Conservation (phyloP, 2,113 vertebrate genomes). For the Progne subis region DNA sequence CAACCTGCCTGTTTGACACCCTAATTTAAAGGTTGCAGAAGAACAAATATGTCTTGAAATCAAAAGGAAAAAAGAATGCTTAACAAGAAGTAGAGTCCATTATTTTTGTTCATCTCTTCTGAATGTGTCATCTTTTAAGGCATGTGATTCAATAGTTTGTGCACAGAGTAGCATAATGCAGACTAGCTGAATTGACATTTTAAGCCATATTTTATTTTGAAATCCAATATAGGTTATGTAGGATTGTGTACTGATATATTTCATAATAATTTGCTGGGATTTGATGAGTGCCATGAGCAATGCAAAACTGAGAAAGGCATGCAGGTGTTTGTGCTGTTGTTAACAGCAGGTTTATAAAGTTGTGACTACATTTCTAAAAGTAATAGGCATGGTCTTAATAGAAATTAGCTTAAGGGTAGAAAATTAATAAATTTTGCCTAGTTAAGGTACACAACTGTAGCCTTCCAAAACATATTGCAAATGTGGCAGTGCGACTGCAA, state of each 20-base stretch:
- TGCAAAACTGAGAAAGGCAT: neutral
- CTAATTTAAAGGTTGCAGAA: constrained; percentile 31
- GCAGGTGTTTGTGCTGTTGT: neutral
- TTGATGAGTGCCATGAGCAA: neutral
- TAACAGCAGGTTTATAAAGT: neutral
- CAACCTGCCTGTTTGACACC: constrained; percentile 17
- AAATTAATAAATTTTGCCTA: neutral
- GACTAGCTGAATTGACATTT: neutral
- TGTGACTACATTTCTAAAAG: neutral
- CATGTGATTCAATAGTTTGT: neutral
- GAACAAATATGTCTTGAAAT: neutral
- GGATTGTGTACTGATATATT: neutral
- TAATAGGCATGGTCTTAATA: neutral
- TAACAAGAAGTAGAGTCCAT: neutral
- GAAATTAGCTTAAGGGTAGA: neutral
- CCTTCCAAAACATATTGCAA: neutral
- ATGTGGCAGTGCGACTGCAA: neutral
- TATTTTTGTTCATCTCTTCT: constrained; percentile 23
- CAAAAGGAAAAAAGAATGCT: neutral
- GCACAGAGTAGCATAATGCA: neutral
- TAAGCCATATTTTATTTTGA: neutral
- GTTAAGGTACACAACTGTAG: neutral
- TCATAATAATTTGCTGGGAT: neutral
- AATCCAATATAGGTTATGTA: neutral
- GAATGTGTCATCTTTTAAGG: neutral